phyloP scores from a whole-genome alignment of 2,113 vertebrate genomes.

The Melospiza georgiana region DNA sequence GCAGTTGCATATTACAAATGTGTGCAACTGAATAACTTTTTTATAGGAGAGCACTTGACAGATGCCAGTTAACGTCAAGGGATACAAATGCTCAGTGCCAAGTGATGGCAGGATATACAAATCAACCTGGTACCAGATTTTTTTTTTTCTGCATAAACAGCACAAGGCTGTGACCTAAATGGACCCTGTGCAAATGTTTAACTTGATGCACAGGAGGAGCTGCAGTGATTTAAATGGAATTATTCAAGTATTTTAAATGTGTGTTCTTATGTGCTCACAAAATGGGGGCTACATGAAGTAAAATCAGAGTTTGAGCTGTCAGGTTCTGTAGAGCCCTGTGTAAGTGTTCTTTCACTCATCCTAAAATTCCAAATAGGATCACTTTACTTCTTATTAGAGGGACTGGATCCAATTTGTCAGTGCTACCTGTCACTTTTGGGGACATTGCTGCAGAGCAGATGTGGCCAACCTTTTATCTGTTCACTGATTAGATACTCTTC shows the following conservation, averaged over 20 bases:
- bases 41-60: constrained; percentile 27
- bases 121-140: not conserved
- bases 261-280: not conserved
- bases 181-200: not conserved
- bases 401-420: not conserved
- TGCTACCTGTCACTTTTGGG: not conserved
- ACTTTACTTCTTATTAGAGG: not conserved
- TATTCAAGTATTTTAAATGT: not conserved
- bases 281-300: not conserved
- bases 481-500: not conserved
- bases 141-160: not conserved
- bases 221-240: not conserved
- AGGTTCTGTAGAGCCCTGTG: not conserved
- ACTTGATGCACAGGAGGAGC: not conserved
- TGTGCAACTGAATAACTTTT: constrained; percentile 18
- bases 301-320: not conserved
- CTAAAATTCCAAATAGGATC: not conserved
- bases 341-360: not conserved
- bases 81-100: constrained; percentile 35
- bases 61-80: constrained; percentile 44
- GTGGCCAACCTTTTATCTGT: not conserved
- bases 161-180: constrained; percentile 18
- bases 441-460: not conserved
- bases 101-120: not conserved
- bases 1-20: not conserved